Base-by-base conservation (phyloP, 2,888 invertebrate genomes). In the Zele albiditarsus region DNA sequence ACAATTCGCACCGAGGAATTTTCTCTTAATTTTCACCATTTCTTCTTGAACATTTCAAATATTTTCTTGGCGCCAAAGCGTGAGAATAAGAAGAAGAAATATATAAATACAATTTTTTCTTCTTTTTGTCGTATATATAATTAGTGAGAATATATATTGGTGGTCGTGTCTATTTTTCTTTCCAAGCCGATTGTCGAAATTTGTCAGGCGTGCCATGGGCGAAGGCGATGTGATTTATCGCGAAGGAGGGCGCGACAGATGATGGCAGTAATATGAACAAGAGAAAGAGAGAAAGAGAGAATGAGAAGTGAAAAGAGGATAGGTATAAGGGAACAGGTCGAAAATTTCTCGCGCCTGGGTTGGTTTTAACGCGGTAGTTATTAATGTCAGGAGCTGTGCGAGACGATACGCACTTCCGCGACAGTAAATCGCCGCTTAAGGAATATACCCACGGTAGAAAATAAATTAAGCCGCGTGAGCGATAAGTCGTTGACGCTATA, bases 131-230 rank as follows among this genome's bases (percentile, higher is more conserved):
- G 46, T 10, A 27, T 49, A 27, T 49, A 28, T 38, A 65, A 65
- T 65, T 33, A 65, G 38, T 65, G 38, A 27, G 28, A 28, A 62
- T 62, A 65, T 65, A 16, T 65, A 42, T 42, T 33, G 65, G 65
- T 65, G 65, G 65, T 42, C 65, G 65, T 65, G 65, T 67, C 67
- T 67, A 67, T 67, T 67, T 67, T 67, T 67, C 67, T 67, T 49
- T 28, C 23, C 42, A 49, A 76, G 74, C 73, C 73, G 76, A 78
- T 78, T 76, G 74, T 78, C 74, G 78, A 78, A 76, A 78, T 78
- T 76, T 78, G 78, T 78, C 76, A 73, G 74, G 65, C 76, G 73
- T 70, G 74, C 69, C 63, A 74, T 38, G 28, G 49, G 16, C 71
- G 71, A 66, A 74, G 72, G 74, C 67, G 74, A 63, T 31, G 78